Evolutionary conservation across 2,797 vertebrate genomes (phyloP), one percentile per base, ranked within the genome.

Genomic region (Sciurus vulgaris): DNA sequence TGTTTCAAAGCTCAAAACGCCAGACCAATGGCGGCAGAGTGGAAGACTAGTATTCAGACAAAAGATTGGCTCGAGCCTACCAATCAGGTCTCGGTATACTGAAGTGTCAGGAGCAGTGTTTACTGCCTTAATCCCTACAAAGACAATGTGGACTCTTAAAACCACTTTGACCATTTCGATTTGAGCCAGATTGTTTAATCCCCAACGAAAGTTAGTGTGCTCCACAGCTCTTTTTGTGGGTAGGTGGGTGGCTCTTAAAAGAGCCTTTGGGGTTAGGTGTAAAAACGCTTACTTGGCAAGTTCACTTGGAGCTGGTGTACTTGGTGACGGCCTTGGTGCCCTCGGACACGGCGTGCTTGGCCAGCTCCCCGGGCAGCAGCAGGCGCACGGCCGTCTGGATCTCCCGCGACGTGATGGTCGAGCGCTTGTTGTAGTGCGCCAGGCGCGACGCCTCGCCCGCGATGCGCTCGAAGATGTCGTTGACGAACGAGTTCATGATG

Each of bases 401-500:
- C 98, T 99, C 99, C 44, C 99, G 97, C 0, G 99, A 99, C 0
- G 99, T 99, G 98, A 99, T 99, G 97, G 99, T 99, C 18, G 99
- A 99, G 4, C 99, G 98, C 98, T 99, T 99, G 99, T 99, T 99
- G 98, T 99, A 99, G 33, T 99, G 99, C 11, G 99, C 99, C 98
- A 99, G 97, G 87, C 99, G 99, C 0, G 99, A 99, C 0, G 99
- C 99, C 90, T 99, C 99, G 0, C 99, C 99, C 0, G 99, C 99
- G 8, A 99, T 99, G 70, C 99, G 99, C 98, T 99, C 99, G 26
- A 99, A 99, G 96, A 99, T 99, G 96, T 99, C 99, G 0, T 99
- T 99, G 99, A 0, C 99, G 1, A 99, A 99, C 0, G 99, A 99
- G 97, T 99, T 99, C 99, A 99, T 99, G 97, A 99, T 99, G 83